Percentiles rank a stretch among this genome's conserved stretches.
Conservation (phyloP, 2,113 vertebrate species). For the Platysternon megacephalum region DNA sequence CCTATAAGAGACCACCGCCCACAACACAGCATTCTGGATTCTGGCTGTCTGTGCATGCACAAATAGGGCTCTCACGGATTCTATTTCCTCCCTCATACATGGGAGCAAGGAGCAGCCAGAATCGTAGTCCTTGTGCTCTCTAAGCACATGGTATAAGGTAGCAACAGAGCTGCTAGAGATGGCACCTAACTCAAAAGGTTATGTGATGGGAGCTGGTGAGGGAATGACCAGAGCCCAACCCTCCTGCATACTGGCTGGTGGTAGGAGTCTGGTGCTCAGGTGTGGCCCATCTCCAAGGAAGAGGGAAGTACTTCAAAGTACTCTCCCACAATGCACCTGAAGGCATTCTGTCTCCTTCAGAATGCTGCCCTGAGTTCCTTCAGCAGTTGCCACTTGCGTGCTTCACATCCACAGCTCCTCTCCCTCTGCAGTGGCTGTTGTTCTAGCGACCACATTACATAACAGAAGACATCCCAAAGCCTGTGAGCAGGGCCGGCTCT, state of each 20-base stretch:
- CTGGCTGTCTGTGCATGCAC: neutral
- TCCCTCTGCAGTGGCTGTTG: neutral
- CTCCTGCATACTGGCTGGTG: neutral
- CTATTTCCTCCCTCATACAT: neutral
- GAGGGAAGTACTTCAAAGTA: neutral
- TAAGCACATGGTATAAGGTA: neutral
- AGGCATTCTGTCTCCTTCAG: neutral
- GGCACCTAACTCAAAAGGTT: neutral
- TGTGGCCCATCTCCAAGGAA: neutral
- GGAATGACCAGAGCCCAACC: neutral
- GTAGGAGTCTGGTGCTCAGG: neutral
- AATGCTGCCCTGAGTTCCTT: neutral
- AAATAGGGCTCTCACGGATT: neutral
- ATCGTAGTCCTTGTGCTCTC: neutral
- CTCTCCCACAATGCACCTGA: neutral
- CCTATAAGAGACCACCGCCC: neutral
- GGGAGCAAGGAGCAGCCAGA: neutral
- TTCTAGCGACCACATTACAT: neutral
- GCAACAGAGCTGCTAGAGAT: neutral
- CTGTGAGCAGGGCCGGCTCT: no score
- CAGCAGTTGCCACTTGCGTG: neutral
- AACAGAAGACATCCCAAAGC: neutral
- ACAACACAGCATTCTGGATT: neutral
- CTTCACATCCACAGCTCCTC: neutral
- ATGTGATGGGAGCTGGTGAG: neutral